These are phyloP conservation scores for Eurystomus glaucurus DNA, from an alignment of 2,797 vertebrate species.

Conservation along the genomic window DNA sequence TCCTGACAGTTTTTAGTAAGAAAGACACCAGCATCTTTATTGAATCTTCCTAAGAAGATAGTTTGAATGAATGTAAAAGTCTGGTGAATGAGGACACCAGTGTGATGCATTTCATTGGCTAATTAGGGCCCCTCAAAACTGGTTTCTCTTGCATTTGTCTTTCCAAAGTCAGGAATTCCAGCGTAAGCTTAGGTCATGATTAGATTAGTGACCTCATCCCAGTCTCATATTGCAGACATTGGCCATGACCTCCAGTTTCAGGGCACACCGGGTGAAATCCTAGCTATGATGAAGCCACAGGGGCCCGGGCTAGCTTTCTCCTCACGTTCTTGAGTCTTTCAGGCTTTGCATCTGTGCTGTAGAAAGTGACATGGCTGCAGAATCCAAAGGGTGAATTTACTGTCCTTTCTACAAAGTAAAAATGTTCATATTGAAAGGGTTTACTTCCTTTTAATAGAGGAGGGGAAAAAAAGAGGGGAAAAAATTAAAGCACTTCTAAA, in stretches of 20 bases:
- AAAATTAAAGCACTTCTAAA: neutral
- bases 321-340: conserved; percentile 28
- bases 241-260: conserved; percentile 67
- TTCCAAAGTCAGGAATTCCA: conserved; percentile 59
- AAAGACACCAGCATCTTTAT: neutral
- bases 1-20: neutral
- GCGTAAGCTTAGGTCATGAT: conserved; percentile 55
- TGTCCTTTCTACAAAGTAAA: neutral
- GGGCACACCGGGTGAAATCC: conserved; percentile 70
- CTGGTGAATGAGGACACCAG: neutral
- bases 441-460: neutral
- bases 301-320: conserved; percentile 40
- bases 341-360: conserved; percentile 47
- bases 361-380: neutral
- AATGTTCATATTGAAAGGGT: neutral
- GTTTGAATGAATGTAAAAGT: neutral
- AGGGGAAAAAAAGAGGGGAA: rapidly evolving
- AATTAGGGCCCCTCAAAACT: conserved; percentile 12
- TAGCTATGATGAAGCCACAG: conserved; percentile 57
- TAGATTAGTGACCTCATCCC: conserved; percentile 71
- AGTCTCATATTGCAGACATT: conserved; percentile 60
- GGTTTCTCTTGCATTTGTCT: conserved; percentile 47
- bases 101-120: neutral
- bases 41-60: neutral
- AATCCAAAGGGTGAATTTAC: neutral